Conservation (phyloP, 2,113 vertebrate genomes). For the Hemichromis elongatus region DNA sequence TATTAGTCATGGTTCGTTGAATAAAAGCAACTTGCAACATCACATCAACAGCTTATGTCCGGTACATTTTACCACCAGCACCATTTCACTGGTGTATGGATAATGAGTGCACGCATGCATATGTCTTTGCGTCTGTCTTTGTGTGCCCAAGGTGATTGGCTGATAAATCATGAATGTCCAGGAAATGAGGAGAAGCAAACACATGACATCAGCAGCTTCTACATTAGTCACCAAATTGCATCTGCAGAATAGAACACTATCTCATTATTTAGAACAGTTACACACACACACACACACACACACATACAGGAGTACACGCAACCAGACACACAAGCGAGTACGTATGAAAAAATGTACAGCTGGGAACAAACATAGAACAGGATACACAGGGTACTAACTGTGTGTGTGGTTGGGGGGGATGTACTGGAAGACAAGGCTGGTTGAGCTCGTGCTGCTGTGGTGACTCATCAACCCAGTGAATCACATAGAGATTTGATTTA, state of each 20-base stretch:
- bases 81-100: neutral
- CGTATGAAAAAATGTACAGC: neutral
- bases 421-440: slow-evolving; percentile 4
- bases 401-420: neutral
- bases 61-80: neutral
- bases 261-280: slow-evolving; percentile 11
- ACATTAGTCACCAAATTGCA: slow-evolving; percentile 50
- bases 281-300: neutral
- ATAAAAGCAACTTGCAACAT: neutral
- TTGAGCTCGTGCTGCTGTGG: slow-evolving; percentile 42
- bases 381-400: neutral
- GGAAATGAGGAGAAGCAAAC: slow-evolving; percentile 53
- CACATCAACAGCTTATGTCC: slow-evolving; percentile 12
- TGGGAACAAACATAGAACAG: neutral
- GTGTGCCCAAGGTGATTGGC: slow-evolving; percentile 9
- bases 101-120: neutral
- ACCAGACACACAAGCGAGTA: neutral
- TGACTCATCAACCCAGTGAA: slow-evolving; percentile 63
- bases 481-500: slow-evolving; percentile 54
- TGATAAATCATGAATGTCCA: slow-evolving; percentile 53
- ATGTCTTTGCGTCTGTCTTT: neutral
- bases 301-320: neutral
- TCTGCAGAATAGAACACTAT: slow-evolving; percentile 23
- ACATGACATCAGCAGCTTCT: slow-evolving; percentile 57
- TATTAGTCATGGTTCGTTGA: neutral